Evolutionary conservation across 2,888 invertebrate genomes (phyloP).

Genomic region (Stomorhina lunata): DNA sequence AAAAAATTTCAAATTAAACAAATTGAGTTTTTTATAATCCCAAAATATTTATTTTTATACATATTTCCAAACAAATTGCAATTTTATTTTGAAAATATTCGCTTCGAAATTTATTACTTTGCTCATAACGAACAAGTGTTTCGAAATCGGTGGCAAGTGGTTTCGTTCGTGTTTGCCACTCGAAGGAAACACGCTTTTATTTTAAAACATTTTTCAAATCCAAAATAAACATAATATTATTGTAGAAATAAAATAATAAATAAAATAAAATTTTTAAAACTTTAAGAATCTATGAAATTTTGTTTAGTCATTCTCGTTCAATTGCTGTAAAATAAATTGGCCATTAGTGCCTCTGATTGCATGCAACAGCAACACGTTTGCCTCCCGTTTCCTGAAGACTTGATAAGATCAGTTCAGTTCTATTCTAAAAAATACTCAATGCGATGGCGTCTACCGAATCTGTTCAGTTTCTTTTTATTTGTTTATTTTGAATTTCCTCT

Average conservation of each 20-base stretch:
- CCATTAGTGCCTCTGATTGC: constrained; percentile 17
- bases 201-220: too few relatives aligned
- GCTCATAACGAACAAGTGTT: too few relatives aligned
- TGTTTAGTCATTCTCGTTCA: constrained; percentile 21
- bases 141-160: constrained; percentile 21
- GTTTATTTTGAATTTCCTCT: neutral
- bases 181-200: too few relatives aligned
- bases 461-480: too few relatives aligned
- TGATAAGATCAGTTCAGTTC: too few relatives aligned
- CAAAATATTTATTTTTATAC: too few relatives aligned
- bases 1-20: constrained; percentile 20
- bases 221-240: constrained; percentile 26
- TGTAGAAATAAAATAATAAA: constrained; percentile 12
- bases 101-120: too few relatives aligned
- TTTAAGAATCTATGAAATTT: constrained; percentile 43
- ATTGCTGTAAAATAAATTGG: constrained; percentile 38
- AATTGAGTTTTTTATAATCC: constrained; percentile 4
- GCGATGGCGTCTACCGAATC: constrained; percentile 34
- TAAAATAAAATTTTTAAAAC: constrained; percentile 36
- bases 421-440: too few relatives aligned
- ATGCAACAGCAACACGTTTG: constrained; percentile 7
- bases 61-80: too few relatives aligned
- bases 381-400: neutral
- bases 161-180: neutral
- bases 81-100: too few relatives aligned